Percentiles rank a stretch among this genome's conserved stretches.
These are phyloP conservation scores for Syrmaticus mikado DNA, from an alignment of 2,113 vertebrate species.

Conservation along the genomic window DNA sequence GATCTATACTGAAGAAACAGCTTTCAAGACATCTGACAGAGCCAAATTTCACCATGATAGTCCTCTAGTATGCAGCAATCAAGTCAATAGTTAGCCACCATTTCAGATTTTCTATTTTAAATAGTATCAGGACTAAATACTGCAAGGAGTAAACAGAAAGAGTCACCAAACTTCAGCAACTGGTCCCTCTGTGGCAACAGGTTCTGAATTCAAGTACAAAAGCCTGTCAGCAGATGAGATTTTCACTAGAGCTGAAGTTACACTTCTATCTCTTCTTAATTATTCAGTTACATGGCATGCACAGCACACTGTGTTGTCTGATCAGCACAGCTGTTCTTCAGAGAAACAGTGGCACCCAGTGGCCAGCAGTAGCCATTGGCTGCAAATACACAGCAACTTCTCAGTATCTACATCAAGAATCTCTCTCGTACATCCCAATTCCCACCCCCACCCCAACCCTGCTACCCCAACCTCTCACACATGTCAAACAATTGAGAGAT, in stretches of 20 bases:
- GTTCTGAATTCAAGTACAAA: neutral
- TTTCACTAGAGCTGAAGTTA: neutral
- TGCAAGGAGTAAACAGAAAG: neutral
- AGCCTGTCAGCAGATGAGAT: neutral
- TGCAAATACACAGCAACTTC: fast-evolving
- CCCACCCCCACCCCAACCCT: no score
- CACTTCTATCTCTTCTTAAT: neutral
- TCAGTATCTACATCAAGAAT: neutral
- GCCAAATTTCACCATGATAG: neutral
- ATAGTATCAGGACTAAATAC: neutral
- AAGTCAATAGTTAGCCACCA: neutral
- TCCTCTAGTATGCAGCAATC: neutral
- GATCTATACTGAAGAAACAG: neutral
- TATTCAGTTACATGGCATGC: neutral
- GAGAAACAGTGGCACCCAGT: constrained; percentile 76
- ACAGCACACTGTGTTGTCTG: fast-evolving
- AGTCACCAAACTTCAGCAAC: neutral
- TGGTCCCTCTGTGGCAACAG: neutral
- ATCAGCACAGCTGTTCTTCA: neutral
- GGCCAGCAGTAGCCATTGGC: constrained; percentile 25
- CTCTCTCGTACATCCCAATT: neutral
- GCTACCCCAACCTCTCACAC: neutral
- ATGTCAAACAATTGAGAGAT: neutral
- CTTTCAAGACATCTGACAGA: neutral
- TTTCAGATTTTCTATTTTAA: neutral